Evolutionary conservation across 1,140 invertebrate genomes (phyloP), one percentile per base, ranked within the genome.

Genomic region (Sipha flava): DNA sequence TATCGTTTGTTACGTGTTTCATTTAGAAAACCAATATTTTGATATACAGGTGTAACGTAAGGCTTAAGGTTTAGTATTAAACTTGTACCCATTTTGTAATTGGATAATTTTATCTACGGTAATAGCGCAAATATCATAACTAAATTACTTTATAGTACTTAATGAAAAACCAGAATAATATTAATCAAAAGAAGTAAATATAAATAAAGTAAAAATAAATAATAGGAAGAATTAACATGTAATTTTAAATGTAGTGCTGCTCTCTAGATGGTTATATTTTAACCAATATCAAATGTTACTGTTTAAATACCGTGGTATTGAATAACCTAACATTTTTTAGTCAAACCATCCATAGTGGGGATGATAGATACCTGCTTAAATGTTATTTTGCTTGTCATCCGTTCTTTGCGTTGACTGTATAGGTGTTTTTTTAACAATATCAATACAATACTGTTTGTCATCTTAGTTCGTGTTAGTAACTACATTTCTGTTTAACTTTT

Each of bases 301-400:
- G 7, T 64, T 18, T 31, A 34, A 40, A 0, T 40, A 57, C 31
- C 31, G 3, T n/a, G 49, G 31, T 75, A 57, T 40, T 54, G 7
- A 1, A 31, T 77, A 77, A 77, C 73, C 73, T 77, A 59, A 77
- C 14, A 77, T 77, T 29, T 77, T n/a, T 21, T 3, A 57, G 3
- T 40, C 34, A 26, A 57, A 31, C 34, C 18, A 57, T 57, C 23
- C 31, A 16, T 16, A 47, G 47, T 59, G 6, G 21, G 21, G 49
- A 37, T 34, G 18, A 34, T 73, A 31, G 18, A 29, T 31, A 10
- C 6, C 21, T 12, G 26, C 12, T 3, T 34, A 16, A 52, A 14
- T 23, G 40, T 16, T 21, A n/a, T 57, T 75, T 40, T 37, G 73
- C 73, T 59, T 77, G 73, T 77, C 73, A 77, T 77, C 73, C 34